phyloP scores from a whole-genome alignment of 2,797 vertebrate genomes.

The Percopsis omiscomaycus region DNA sequence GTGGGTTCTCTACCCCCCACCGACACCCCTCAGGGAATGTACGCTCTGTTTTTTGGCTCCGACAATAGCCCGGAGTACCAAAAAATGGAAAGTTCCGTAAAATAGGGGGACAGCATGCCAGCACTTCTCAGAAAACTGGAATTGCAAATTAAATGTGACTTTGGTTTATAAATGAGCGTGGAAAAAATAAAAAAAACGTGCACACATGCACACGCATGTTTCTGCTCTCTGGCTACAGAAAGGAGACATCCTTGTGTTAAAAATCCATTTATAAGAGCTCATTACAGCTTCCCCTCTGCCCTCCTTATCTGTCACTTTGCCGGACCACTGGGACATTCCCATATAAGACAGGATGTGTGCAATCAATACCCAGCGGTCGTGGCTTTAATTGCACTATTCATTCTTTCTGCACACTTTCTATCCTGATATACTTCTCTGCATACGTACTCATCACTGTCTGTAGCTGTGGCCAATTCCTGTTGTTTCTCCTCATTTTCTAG shows the following conservation, averaged over 20 bases:
- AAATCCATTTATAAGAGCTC: slow-evolving; percentile 41
- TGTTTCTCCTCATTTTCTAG: slow-evolving; percentile 33
- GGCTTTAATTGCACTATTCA: slow-evolving; percentile 65
- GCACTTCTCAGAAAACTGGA: slow-evolving; percentile 4
- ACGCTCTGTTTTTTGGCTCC: neutral
- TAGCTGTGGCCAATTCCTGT: slow-evolving; percentile 40
- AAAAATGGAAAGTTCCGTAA: slow-evolving; percentile 12
- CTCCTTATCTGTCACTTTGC: slow-evolving; percentile 40
- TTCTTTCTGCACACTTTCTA: slow-evolving; percentile 45
- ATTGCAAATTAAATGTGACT: slow-evolving; percentile 10
- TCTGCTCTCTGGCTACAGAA: neutral
- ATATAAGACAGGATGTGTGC: slow-evolving; percentile 39
- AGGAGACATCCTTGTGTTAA: slow-evolving; percentile 27
- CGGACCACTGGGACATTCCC: slow-evolving; percentile 43
- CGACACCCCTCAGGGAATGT: neutral
- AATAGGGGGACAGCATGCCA: slow-evolving; percentile 1
- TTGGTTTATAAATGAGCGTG: slow-evolving; percentile 6
- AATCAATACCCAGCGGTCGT: slow-evolving; percentile 59
- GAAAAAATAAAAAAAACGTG: too few species aligned
- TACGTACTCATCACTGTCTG: slow-evolving; percentile 18
- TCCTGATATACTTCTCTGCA: slow-evolving; percentile 32
- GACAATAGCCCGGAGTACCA: slow-evolving; percentile 4
- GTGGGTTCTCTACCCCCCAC: slow-evolving; percentile 1
- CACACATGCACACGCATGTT: too few species aligned
- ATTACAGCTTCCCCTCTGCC: slow-evolving; percentile 52